These are phyloP conservation scores for Brenthis hecate DNA, from an alignment of 2,888 invertebrate species.

Conservation along the genomic window DNA sequence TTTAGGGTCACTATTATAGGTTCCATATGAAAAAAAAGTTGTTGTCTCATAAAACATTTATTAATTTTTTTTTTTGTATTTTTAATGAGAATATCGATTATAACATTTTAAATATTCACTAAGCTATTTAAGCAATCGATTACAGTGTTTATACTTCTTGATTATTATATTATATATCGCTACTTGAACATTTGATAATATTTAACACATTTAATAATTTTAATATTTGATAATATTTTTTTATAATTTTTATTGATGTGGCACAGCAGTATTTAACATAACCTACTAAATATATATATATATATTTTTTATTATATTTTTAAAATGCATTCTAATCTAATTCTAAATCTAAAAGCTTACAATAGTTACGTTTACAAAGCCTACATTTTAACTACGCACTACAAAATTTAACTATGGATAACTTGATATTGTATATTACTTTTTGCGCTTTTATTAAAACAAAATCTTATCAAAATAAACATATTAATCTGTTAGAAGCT, in stretches of 20 bases:
- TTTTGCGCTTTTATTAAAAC: constrained; percentile 24
- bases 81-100: constrained; percentile 21
- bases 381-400: background rate
- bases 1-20: background rate
- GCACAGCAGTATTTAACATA: constrained; percentile 65
- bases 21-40: background rate
- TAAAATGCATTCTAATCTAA: constrained; percentile 15
- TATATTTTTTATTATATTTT: background rate
- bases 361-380: background rate
- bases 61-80: constrained; percentile 24
- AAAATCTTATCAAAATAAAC: constrained; percentile 23
- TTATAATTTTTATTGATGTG: constrained; percentile 60
- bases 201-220: background rate
- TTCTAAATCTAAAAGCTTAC: constrained; percentile 15
- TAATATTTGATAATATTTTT: constrained; percentile 7
- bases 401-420: background rate
- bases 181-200: too few relatives aligned
- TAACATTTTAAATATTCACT: constrained; percentile 11
- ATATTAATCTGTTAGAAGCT: constrained; percentile 9
- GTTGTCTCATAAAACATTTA: constrained; percentile 25
- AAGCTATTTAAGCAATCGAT: constrained; percentile 16
- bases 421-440: constrained; percentile 10
- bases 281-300: background rate
- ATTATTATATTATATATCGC: too few relatives aligned
- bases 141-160: background rate